A percentile compares a stretch with the other conserved stretches of the same genome.
Evolutionary conservation across 2,888 invertebrate genomes (phyloP).

Genomic region (Syrphus vitripennis): DNA sequence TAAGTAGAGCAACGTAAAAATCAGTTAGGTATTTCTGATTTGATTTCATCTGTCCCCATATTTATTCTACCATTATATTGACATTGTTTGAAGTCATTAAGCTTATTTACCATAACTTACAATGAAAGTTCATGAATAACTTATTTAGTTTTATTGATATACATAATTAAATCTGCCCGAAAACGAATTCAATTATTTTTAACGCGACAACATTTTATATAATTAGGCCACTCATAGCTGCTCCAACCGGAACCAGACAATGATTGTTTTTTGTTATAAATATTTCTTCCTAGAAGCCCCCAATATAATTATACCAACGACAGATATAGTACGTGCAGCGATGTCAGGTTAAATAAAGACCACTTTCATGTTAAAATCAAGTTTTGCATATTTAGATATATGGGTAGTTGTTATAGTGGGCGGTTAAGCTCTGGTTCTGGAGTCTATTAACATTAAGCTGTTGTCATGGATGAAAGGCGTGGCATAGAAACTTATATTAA

Average conservation of each 20-base stretch:
- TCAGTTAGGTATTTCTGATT: too few species aligned
- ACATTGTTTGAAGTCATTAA: neutral
- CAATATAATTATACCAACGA: neutral
- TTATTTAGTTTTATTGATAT: neutral
- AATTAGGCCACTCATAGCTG: slow-evolving; percentile 28
- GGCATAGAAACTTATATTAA: slow-evolving; percentile 49
- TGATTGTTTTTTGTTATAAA: slow-evolving; percentile 4
- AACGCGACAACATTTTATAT: slow-evolving; percentile 31
- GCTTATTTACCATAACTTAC: neutral
- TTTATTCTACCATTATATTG: neutral
- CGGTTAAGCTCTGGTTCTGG: slow-evolving; percentile 20
- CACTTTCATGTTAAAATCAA: slow-evolving; percentile 49
- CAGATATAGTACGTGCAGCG: neutral
- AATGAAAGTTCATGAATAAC: neutral
- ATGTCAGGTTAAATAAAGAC: slow-evolving; percentile 4
- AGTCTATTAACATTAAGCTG: slow-evolving; percentile 43
- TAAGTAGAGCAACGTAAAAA: too few species aligned
- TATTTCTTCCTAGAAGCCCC: neutral
- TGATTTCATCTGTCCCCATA: neutral
- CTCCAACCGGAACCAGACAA: slow-evolving; percentile 20
- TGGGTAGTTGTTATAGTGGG: slow-evolving; percentile 19
- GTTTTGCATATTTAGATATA: slow-evolving; percentile 17
- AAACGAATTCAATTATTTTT: slow-evolving; percentile 26
- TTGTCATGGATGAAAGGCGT: slow-evolving; percentile 67
- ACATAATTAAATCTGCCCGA: slow-evolving; percentile 1